phyloP scores from a whole-genome alignment of 2,113 vertebrate genomes.

The Phyllopteryx taeniolatus region DNA sequence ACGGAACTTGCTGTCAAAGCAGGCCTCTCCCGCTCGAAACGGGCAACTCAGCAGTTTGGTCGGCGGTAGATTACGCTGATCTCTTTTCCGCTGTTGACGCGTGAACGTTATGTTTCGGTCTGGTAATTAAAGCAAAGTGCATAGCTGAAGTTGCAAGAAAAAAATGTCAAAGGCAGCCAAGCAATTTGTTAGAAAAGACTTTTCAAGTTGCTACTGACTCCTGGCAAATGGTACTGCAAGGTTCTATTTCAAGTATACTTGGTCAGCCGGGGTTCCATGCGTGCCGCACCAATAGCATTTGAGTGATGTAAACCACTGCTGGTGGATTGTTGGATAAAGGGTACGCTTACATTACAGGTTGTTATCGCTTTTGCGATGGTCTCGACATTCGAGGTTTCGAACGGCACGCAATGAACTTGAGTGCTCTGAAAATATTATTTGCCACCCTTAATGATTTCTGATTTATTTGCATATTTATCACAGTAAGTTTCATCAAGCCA shows the following conservation, averaged over 20 bases:
- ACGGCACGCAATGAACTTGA: not conserved
- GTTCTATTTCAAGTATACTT: not conserved
- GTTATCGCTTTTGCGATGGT: not conserved
- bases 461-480: not conserved
- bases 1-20: conserved; percentile 25
- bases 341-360: not conserved
- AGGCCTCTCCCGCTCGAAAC: conserved; percentile 21
- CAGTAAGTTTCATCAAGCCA: not conserved
- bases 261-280: not conserved
- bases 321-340: not conserved
- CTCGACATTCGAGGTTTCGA: not conserved
- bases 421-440: not conserved
- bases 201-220: not conserved
- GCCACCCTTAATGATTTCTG: not conserved
- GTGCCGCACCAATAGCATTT: not conserved
- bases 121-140: conserved; percentile 33
- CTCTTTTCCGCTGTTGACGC: conserved; percentile 36
- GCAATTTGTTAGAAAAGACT: not conserved
- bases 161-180: not conserved
- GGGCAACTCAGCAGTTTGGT: conserved; percentile 43
- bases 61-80: conserved; percentile 49
- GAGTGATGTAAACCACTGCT: not conserved
- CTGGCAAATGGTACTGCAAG: not conserved
- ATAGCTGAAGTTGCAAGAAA: not conserved
- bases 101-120: conserved; percentile 30